Percentiles rank a stretch among this genome's conserved stretches.
Evolutionary conservation across 2,113 vertebrate genomes (phyloP).

Genomic region (Toxostoma redivivum): DNA sequence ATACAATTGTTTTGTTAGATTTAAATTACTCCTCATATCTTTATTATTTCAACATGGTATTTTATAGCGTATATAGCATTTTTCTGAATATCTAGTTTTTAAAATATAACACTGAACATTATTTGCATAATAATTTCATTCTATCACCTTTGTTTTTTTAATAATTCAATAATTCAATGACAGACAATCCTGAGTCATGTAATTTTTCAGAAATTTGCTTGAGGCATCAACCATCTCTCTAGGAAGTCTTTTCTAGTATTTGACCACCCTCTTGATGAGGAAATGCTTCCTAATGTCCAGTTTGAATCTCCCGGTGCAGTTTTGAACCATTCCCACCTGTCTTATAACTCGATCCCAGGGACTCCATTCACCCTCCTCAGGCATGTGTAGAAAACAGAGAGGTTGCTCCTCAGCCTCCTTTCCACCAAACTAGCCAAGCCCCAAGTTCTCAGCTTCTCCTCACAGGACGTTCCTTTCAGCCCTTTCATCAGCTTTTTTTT

Average conservation of each 20-base stretch:
- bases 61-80: neutral
- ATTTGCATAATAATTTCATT: neutral
- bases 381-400: neutral
- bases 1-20: neutral
- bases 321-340: neutral
- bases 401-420: rapidly evolving
- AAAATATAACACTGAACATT: neutral
- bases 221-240: neutral
- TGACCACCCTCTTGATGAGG: rapidly evolving
- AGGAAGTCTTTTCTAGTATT: neutral
- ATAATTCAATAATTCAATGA: neutral
- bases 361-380: too few relatives aligned
- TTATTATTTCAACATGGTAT: neutral
- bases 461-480: neutral
- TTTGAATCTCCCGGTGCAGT: neutral
- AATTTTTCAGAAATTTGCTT: neutral
- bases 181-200: neutral
- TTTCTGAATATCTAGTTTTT: neutral
- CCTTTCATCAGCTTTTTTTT: neutral
- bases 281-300: neutral
- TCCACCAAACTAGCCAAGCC: neutral
- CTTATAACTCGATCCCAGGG: too few relatives aligned
- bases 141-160: neutral
- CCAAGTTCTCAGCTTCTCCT: neutral
- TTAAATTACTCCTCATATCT: neutral